phyloP scores from a whole-genome alignment of 2,797 vertebrate genomes.

The Muscicapa striata region DNA sequence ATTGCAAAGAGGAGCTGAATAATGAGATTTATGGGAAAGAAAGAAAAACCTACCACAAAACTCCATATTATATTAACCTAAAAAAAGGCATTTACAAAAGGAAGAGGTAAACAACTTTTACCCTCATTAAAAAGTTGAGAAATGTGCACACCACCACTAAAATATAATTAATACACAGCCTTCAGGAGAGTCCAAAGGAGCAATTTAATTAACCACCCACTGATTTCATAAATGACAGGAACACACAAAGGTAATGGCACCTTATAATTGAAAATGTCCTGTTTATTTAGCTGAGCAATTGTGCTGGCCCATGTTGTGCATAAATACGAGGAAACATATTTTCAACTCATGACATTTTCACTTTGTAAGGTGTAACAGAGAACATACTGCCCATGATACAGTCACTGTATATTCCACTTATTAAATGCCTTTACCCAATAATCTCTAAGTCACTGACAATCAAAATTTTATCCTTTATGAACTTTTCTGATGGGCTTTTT shows the following conservation, averaged over 20 bases:
- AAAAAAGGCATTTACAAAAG: neutral
- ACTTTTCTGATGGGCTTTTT: neutral
- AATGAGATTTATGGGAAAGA: neutral
- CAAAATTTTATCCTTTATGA: neutral
- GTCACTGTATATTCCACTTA: neutral
- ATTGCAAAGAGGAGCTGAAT: neutral
- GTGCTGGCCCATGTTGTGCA: neutral
- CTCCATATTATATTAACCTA: neutral
- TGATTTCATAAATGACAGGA: constrained; percentile 64
- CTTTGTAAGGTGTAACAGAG: neutral
- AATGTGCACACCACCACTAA: constrained; percentile 19
- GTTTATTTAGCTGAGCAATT: constrained; percentile 48
- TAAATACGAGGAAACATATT: neutral
- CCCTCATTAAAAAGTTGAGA: constrained; percentile 41
- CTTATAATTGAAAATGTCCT: constrained; percentile 62
- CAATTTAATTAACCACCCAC: constrained; percentile 65
- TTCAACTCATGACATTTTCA: neutral
- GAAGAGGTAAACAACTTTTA: constrained; percentile 48
- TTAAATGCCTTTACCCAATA: neutral
- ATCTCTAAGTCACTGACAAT: neutral
- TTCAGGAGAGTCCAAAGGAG: constrained; percentile 58
- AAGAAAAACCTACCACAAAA: neutral
- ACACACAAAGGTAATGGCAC: constrained; percentile 60
- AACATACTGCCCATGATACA: neutral
- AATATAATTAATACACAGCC: constrained; percentile 54